These are phyloP conservation scores for Sogatella furcifera DNA, from an alignment of 1,140 invertebrate genomes.

Conservation along the genomic window DNA sequence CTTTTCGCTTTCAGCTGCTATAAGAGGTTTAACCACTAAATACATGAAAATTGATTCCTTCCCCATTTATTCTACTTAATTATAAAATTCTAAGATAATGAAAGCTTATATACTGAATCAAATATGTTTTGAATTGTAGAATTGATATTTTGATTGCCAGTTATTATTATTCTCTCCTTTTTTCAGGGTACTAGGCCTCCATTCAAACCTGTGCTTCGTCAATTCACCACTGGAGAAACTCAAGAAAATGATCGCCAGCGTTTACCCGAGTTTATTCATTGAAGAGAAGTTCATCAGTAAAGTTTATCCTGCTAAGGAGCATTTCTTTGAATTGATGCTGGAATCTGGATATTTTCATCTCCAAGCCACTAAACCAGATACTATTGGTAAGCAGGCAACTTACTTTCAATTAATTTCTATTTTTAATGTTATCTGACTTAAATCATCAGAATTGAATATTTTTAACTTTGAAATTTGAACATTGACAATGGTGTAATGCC, in stretches of 20 bases:
- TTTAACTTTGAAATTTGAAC: too few species aligned
- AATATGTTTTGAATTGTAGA: background rate
- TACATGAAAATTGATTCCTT: too few species aligned
- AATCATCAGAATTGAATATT: too few species aligned
- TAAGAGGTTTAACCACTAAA: too few species aligned
- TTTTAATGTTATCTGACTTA: too few species aligned
- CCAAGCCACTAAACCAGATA: slow-evolving; percentile 85
- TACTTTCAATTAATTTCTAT: too few species aligned
- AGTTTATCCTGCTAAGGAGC: slow-evolving; percentile 47
- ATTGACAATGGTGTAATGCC: too few species aligned
- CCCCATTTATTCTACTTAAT: too few species aligned
- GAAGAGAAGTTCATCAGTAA: slow-evolving; percentile 40
- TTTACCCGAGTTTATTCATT: slow-evolving; percentile 44
- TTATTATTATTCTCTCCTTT: slow-evolving; percentile 4
- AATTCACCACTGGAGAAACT: slow-evolving; percentile 31
- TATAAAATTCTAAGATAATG: too few species aligned
- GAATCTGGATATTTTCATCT: slow-evolving; percentile 75
- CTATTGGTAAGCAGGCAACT: slow-evolving; percentile 50
- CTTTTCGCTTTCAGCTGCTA: too few species aligned
- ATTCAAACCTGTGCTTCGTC: slow-evolving; percentile 50
- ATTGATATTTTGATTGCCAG: background rate
- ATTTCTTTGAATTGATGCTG: slow-evolving; percentile 40
- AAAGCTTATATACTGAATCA: too few species aligned
- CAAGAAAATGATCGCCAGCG: slow-evolving; percentile 40
- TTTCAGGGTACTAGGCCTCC: slow-evolving; percentile 49